Conservation (phyloP, 2,888 invertebrate species). For the Tipula vernalis region DNA sequence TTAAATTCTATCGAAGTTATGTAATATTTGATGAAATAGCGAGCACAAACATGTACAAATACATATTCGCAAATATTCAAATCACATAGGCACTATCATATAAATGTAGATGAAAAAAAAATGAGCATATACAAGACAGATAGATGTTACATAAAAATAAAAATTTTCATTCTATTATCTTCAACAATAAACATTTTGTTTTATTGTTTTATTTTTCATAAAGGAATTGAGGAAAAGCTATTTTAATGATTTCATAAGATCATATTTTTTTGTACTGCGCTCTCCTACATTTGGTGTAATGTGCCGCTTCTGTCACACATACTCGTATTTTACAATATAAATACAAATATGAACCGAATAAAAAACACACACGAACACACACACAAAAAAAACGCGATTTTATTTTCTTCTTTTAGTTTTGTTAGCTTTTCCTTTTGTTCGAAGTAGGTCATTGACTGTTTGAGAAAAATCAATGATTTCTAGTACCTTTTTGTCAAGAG, state of each 20-base stretch:
- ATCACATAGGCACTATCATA: not conserved
- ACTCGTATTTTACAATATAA: not conserved
- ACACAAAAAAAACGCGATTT: not conserved
- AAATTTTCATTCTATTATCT: not conserved
- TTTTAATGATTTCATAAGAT: not conserved
- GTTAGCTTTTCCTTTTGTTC: not conserved
- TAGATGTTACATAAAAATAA: not conserved
- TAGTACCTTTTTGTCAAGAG: not conserved
- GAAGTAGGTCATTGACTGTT: not conserved
- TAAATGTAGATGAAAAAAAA: not conserved
- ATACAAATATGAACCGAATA: not conserved
- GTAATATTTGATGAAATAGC: not conserved
- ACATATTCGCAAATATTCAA: not conserved
- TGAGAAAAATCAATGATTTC: not conserved
- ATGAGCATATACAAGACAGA: not conserved
- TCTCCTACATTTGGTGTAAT: not conserved
- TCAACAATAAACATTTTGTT: not conserved
- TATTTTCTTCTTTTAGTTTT: not conserved
- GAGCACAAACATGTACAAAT: not conserved
- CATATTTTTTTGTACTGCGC: not conserved
- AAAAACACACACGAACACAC: not conserved
- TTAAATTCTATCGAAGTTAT: not conserved
- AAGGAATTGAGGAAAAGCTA: not conserved
- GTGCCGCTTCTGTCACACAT: not conserved
- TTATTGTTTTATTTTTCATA: not conserved